Evolutionary conservation across 2,888 invertebrate genomes (phyloP).

Genomic region (Drosophila nr. fundita): DNA sequence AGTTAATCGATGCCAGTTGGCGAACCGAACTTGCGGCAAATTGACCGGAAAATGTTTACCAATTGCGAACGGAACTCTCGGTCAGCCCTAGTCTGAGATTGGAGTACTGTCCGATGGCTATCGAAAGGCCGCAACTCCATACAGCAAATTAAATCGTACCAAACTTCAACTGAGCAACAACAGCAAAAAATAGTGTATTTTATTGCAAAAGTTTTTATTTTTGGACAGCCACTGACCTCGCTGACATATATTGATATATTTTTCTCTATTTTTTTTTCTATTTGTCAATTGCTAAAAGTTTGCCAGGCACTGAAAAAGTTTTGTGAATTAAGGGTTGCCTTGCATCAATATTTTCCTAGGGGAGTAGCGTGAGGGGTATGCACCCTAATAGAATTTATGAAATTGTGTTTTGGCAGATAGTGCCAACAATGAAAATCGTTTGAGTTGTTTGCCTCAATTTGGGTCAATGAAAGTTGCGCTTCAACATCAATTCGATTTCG

Average conservation of each 20-base stretch:
- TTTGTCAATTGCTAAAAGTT: slow-evolving; percentile 65
- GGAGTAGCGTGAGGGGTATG: slow-evolving; percentile 1
- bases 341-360: slow-evolving; percentile 6
- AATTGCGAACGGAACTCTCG: slow-evolving; percentile 66
- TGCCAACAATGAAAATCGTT: slow-evolving; percentile 54
- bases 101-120: slow-evolving; percentile 35
- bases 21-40: slow-evolving; percentile 60
- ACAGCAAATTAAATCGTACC: slow-evolving; percentile 61
- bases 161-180: slow-evolving; percentile 25
- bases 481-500: slow-evolving; percentile 75
- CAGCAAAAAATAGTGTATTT: slow-evolving; percentile 33
- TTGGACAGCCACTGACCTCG: slow-evolving; percentile 28
- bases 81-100: slow-evolving; percentile 52
- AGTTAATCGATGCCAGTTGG: slow-evolving; percentile 73
- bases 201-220: slow-evolving; percentile 56
- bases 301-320: slow-evolving; percentile 48
- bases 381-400: slow-evolving; percentile 73
- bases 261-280: slow-evolving; percentile 10
- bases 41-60: slow-evolving; percentile 80
- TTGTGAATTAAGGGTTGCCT: slow-evolving; percentile 38
- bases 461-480: slow-evolving; percentile 74
- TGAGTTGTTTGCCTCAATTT: slow-evolving; percentile 72
- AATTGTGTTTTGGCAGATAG: slow-evolving; percentile 63
- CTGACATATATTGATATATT: slow-evolving; percentile 64
- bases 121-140: slow-evolving; percentile 41